Conservation (phyloP, 2,888 invertebrate species). For the Glaucopsyche alexis region DNA sequence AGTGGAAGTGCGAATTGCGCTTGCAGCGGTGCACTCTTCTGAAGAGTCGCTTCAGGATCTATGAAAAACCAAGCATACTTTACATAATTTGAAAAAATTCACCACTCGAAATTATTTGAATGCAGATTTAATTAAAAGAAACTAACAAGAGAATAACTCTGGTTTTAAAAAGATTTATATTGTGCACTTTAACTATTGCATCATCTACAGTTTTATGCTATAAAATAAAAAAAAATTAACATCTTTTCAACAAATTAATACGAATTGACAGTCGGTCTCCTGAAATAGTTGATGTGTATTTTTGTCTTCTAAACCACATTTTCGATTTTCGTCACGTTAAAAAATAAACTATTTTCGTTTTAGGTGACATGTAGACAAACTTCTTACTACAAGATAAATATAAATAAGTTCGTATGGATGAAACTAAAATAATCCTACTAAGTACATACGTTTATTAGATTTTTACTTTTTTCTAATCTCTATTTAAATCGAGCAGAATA, state of each 20-base stretch:
- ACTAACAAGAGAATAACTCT: no score
- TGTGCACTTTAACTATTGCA: neutral
- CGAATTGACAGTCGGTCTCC: neutral
- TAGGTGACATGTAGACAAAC: neutral
- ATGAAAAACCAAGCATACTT: neutral
- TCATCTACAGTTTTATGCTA: neutral
- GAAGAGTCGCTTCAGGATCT: neutral
- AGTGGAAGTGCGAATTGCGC: neutral
- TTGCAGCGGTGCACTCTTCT: neutral
- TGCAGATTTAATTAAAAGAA: no score
- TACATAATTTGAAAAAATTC: neutral
- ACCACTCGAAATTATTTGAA: no score
- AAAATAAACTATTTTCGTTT: slow-evolving; percentile 15
- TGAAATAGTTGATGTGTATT: neutral
- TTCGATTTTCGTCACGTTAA: slow-evolving; percentile 9
- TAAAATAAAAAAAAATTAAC: neutral
- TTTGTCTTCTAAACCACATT: slow-evolving; percentile 8
- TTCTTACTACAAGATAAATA: neutral
- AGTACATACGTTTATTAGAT: no score
- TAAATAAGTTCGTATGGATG: no score
- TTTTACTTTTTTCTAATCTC: no score
- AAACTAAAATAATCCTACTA: no score
- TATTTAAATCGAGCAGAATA: no score
- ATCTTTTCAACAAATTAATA: slow-evolving; percentile 7
- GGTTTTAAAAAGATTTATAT: no score